These are phyloP conservation scores for Chelonus formosanus DNA, from an alignment of 2,888 invertebrate genomes.

Conservation along the genomic window DNA sequence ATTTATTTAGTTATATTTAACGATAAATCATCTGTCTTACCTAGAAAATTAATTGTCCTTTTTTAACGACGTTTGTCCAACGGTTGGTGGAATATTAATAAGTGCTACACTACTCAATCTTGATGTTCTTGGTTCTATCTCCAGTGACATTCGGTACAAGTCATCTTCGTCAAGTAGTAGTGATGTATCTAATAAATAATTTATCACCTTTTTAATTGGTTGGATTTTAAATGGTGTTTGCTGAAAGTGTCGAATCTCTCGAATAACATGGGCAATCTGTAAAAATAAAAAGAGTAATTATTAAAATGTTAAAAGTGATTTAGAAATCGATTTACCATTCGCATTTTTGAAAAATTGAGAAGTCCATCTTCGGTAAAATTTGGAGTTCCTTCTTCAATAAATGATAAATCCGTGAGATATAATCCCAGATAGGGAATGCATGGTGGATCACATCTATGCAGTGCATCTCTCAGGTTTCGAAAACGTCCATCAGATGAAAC, in stretches of 20 bases:
- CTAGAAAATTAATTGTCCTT: no score
- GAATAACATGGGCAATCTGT: conserved; percentile 90
- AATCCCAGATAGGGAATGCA: conserved; percentile 89
- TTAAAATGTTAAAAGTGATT: neutral
- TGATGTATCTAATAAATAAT: conserved; percentile 82
- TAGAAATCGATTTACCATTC: conserved; percentile 75
- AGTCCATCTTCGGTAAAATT: conserved; percentile 89
- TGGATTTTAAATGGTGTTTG: conserved; percentile 93
- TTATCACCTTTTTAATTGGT: conserved; percentile 80
- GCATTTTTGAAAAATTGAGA: conserved; percentile 93
- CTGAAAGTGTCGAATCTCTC: conserved; percentile 90
- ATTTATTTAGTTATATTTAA: no score
- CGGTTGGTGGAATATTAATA: conserved; percentile 47
- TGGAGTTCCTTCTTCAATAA: conserved; percentile 92
- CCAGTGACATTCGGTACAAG: conserved; percentile 82
- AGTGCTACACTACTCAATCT: conserved; percentile 67
- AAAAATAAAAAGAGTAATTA: conserved; percentile 48
- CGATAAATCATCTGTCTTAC: no score
- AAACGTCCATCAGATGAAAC: conserved; percentile 91
- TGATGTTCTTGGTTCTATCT: conserved; percentile 82
- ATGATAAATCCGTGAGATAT: conserved; percentile 89
- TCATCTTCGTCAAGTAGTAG: conserved; percentile 82
- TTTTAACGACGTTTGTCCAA: no score
- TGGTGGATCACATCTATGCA: conserved; percentile 89
- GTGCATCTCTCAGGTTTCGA: conserved; percentile 83